phyloP scores from a whole-genome alignment of 2,797 vertebrate species.

The Gymnothorax javanicus region DNA sequence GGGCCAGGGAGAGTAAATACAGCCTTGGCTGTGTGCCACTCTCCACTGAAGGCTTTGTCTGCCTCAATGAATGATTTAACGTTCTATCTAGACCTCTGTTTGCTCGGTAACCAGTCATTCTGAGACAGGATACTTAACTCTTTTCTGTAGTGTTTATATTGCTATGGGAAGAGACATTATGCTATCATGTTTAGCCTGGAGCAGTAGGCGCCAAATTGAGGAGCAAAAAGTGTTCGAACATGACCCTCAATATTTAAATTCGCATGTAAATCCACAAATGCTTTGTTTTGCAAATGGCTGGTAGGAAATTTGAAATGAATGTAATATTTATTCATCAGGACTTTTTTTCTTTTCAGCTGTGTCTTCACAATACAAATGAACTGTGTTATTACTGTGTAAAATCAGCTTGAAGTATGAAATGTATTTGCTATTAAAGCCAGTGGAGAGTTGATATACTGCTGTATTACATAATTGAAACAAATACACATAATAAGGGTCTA shows the following conservation, averaged over 20 bases:
- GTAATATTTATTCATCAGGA: neutral
- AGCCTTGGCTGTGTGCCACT: neutral
- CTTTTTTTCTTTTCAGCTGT: neutral
- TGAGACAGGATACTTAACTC: neutral
- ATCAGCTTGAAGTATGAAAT: neutral
- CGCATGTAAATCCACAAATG: neutral
- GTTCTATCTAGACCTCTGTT: slow-evolving; percentile 8
- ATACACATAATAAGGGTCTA: neutral
- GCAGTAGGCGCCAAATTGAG: neutral
- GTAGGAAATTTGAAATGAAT: neutral
- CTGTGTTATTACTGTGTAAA: neutral
- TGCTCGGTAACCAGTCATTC: slow-evolving; percentile 3
- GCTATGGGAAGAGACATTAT: neutral
- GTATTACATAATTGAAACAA: neutral
- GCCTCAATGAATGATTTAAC: slow-evolving; percentile 18
- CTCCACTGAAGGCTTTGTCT: neutral
- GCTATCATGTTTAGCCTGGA: neutral
- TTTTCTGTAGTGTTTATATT: neutral
- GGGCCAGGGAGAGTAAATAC: slow-evolving; percentile 8
- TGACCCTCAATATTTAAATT: neutral
- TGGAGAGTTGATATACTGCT: neutral
- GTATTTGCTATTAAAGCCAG: neutral
- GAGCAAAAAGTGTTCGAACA: neutral
- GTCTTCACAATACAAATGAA: neutral
- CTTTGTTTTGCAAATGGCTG: neutral